Conservation (phyloP, 2,888 invertebrate species). For the Nezara viridula region DNA sequence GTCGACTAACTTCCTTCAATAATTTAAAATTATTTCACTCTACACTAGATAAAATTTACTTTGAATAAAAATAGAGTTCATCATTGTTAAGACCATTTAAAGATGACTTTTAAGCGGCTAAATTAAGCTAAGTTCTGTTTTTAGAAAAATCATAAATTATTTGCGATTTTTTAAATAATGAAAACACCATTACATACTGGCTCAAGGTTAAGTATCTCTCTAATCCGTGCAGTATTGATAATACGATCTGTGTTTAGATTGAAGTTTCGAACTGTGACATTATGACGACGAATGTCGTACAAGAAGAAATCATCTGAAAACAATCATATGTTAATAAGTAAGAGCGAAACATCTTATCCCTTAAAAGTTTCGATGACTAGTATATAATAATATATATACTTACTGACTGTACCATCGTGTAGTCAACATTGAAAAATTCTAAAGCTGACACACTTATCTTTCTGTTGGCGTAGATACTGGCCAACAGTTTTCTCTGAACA, state of each 20-base stretch:
- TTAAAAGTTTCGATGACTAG: background rate
- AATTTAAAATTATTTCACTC: too few species aligned
- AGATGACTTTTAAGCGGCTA: too few species aligned
- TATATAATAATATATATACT: background rate
- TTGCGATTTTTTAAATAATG: too few species aligned
- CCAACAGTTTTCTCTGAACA: slow-evolving; percentile 9
- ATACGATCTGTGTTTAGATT: background rate
- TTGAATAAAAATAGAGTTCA: too few species aligned
- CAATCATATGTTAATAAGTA: background rate
- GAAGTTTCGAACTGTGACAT: slow-evolving; percentile 2
- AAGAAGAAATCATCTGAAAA: slow-evolving; percentile 37
- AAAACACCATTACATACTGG: background rate
- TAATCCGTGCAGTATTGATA: background rate
- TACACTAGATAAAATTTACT: too few species aligned
- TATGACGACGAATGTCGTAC: background rate
- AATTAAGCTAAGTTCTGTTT: too few species aligned
- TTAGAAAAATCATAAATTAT: too few species aligned
- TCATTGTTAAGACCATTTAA: too few species aligned
- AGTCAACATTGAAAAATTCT: slow-evolving; percentile 10
- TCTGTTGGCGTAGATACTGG: slow-evolving; percentile 13
- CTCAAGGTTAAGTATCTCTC: background rate
- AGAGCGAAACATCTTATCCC: background rate
- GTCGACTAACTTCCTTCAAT: too few species aligned
- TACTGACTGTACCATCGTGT: background rate
- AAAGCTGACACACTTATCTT: background rate